phyloP scores from a whole-genome alignment of 2,113 vertebrate species.

The Bos javanicus region DNA sequence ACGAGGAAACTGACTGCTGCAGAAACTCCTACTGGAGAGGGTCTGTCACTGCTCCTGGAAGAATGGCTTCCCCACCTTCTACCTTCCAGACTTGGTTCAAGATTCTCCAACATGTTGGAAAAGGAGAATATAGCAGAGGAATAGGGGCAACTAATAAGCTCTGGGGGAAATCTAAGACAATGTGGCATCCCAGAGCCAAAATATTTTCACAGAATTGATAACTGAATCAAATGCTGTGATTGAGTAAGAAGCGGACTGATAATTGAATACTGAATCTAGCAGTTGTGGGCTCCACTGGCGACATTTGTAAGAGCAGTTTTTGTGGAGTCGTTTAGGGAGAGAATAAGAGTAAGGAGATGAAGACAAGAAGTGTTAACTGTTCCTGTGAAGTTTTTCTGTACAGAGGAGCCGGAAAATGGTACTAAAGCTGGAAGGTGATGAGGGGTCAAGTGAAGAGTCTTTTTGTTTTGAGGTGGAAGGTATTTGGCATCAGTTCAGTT shows the following conservation, averaged over 20 bases:
- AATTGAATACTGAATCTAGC: not conserved
- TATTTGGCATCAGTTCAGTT: not conserved
- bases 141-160: not conserved
- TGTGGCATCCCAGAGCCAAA: not conserved
- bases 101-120: not conserved
- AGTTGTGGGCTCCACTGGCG: not conserved
- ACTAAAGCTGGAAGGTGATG: not conserved
- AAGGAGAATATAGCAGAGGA: not conserved
- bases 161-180: not conserved
- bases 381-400: not conserved
- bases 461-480: slow-evolving; percentile 4
- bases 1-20: not conserved
- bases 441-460: not conserved
- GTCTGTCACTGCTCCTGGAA: not conserved
- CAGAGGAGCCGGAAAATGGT: not conserved
- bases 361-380: not conserved
- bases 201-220: not conserved
- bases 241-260: not conserved
- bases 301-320: not conserved
- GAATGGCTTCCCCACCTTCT: not conserved
- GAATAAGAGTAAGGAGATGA: not conserved
- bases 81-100: not conserved
- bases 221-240: not conserved
- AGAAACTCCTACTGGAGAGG: not conserved
- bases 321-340: not conserved